Base-by-base conservation (phyloP, 1,140 invertebrate species). In the Meloidogyne hapla region DNA sequence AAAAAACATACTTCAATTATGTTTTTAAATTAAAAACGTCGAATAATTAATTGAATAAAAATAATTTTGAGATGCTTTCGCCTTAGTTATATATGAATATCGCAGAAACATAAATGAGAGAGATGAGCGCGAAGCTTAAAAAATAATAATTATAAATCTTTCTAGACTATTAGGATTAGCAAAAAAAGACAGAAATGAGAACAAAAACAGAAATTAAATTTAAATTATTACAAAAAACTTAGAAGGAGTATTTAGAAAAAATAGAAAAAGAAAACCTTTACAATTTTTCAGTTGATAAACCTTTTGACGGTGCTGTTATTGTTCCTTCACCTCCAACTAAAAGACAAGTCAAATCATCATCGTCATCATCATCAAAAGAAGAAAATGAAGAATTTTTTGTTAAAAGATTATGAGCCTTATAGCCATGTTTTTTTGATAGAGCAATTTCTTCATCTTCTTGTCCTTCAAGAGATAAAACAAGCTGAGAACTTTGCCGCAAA, bases 301-400 rank as follows among this genome's bases (percentile, higher is more conserved):
- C 4, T 56, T n/a, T 6, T 56, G 8, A 2, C n/a, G n/a, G 4
- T 56, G 6, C n/a, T 56, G 18, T n/a, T n/a, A 18, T 5, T 56
- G 48, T 56, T 56, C 0, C 18, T 56, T 56, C 48, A 8, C 18
- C 18, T n/a, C 48, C 48, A n/a, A 56, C 48, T 56, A 56, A 56
- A 56, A 56, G 48, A 21, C 48, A 56, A 56, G 48, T 21, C n/a
- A 56, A 56, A 56, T 56, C 48, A 56, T 56, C 48, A 56, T 56
- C 42, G 13, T 45, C 48, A n/a, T 56, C 48, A n/a, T 56, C 48
- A n/a, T 56, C 48, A 21, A 56, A 56, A 21, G 48, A 56, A 56
- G 48, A 56, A 56, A 56, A 56, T 56, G 48, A 56, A 56, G 18
- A 56, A 56, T 56, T 56, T n/a, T 56, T 56, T 21, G 18, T 56